A percentile compares a stretch with the other conserved stretches of the same genome.
phyloP scores from a whole-genome alignment of 2,888 invertebrate genomes.

The Euphydryas editha region DNA sequence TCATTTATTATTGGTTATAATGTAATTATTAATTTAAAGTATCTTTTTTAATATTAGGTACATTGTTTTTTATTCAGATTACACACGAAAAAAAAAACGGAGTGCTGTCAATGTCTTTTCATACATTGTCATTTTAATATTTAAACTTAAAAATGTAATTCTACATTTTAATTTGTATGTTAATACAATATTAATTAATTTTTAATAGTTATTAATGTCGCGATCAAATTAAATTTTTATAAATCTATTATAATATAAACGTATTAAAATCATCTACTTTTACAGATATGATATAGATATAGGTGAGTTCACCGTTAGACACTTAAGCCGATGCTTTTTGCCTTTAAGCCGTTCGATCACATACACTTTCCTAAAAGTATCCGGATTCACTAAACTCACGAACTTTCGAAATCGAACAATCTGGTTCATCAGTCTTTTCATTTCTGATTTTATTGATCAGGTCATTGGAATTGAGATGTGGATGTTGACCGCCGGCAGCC shows the following conservation, averaged over 20 bases:
- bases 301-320: conserved; percentile 13
- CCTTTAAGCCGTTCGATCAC: conserved; percentile 14
- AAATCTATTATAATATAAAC: conserved; percentile 23
- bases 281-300: conserved; percentile 49
- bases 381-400: conserved; percentile 34
- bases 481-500: conserved; percentile 77
- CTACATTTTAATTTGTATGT: conserved; percentile 3
- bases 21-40: neutral
- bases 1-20: neutral
- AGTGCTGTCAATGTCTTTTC: neutral
- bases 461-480: conserved; percentile 77
- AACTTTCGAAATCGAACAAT: conserved; percentile 41
- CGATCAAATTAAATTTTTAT: conserved; percentile 36
- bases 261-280: conserved; percentile 38
- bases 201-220: conserved; percentile 17
- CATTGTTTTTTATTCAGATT: neutral
- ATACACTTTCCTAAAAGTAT: conserved; percentile 27
- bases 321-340: neutral
- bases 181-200: conserved; percentile 31
- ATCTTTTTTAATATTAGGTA: neutral
- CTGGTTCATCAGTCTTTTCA: conserved; percentile 46
- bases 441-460: conserved; percentile 41
- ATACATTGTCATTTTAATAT: neutral
- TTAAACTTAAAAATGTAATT: neutral
- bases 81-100: neutral